Percentiles rank a stretch among this genome's conserved stretches.
Conservation (phyloP, 1,140 invertebrate genomes). For the Phenacoccus solenopsis region DNA sequence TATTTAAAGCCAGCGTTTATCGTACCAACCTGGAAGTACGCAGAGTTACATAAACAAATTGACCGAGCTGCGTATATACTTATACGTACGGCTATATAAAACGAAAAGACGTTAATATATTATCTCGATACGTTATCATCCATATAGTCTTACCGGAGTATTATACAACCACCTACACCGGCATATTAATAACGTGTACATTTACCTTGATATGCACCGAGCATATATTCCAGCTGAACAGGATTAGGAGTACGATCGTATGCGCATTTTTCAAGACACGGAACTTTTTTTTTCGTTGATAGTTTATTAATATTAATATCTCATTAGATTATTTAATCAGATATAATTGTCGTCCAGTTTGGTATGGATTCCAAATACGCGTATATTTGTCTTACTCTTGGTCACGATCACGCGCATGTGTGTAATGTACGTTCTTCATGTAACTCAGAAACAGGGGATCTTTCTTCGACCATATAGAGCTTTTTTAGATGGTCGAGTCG, state of each 20-base stretch:
- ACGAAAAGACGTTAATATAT: not conserved
- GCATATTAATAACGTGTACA: not conserved
- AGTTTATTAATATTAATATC: no score
- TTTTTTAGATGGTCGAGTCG: no score
- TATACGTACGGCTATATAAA: not conserved
- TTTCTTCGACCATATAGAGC: no score
- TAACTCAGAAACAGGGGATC: no score
- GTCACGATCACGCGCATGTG: no score
- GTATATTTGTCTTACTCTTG: no score
- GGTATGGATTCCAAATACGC: no score
- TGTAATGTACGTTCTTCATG: no score
- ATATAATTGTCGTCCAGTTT: no score
- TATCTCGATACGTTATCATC: not conserved
- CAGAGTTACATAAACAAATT: not conserved
- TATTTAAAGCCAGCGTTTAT: not conserved
- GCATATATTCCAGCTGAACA: not conserved
- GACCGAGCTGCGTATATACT: not conserved
- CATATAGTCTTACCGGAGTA: not conserved
- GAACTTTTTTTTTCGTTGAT: constrained; percentile 3
- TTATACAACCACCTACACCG: constrained; percentile 1
- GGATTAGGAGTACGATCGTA: not conserved
- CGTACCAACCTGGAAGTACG: not conserved
- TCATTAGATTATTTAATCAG: no score
- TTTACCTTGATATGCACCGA: not conserved
- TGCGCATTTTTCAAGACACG: not conserved